A percentile compares a stretch with the other conserved stretches of the same genome.
phyloP scores from a whole-genome alignment of 1,140 invertebrate species.

The Drosophila grimshawi region DNA sequence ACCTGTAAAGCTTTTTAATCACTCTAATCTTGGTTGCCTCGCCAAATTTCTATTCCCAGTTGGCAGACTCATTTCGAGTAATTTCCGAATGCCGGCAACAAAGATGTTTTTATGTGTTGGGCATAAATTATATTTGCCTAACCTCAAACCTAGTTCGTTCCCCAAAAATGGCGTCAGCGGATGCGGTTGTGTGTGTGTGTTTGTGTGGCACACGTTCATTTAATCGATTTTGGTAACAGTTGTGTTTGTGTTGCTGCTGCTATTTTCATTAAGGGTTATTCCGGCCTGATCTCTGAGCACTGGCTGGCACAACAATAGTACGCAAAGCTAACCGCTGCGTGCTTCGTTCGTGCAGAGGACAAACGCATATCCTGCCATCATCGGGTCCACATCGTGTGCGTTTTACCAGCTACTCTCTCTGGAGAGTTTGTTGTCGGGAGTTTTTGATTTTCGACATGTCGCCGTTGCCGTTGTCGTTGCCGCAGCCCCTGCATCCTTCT shows the following conservation, averaged over 20 bases:
- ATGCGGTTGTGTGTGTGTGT: constrained; percentile 43
- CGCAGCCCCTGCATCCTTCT: neutral
- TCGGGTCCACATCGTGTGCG: constrained; percentile 50
- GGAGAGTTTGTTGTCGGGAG: constrained; percentile 69
- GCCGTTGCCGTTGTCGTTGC: constrained; percentile 28
- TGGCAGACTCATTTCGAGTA: constrained; percentile 29
- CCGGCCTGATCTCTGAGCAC: constrained; percentile 72
- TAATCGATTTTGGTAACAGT: constrained; percentile 76
- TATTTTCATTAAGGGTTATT: constrained; percentile 81
- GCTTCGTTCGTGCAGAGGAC: constrained; percentile 37
- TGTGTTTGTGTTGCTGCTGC: constrained; percentile 41
- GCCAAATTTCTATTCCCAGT: constrained; percentile 28
- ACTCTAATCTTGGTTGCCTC: constrained; percentile 7
- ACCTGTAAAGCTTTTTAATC: constrained; percentile 28
- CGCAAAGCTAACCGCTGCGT: constrained; percentile 39
- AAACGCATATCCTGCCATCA: constrained; percentile 17
- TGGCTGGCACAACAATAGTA: constrained; percentile 48
- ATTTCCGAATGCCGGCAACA: constrained; percentile 35
- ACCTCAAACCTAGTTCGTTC: constrained; percentile 3
- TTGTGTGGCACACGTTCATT: constrained; percentile 54
- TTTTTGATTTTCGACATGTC: constrained; percentile 81
- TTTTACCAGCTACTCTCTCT: constrained; percentile 71
- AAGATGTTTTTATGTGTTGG: constrained; percentile 37
- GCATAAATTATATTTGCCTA: constrained; percentile 76
- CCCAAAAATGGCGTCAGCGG: constrained; percentile 61